phyloP scores from a whole-genome alignment of 2,888 invertebrate genomes.

The Chrysomela aeneicollis region DNA sequence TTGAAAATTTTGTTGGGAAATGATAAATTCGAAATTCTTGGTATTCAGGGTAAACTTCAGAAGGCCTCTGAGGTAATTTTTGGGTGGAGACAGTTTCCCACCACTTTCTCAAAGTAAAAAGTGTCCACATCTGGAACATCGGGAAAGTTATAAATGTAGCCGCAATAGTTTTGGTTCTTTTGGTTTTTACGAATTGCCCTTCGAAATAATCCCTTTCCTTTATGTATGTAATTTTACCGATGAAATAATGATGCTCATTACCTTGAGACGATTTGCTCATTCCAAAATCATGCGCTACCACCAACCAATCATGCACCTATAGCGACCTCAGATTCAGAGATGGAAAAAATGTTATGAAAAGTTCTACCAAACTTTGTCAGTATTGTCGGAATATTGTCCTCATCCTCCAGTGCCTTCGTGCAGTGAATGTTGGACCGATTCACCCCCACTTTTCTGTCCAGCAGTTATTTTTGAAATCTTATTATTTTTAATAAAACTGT shows the following conservation, averaged over 20 bases:
- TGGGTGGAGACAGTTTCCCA: conserved; percentile 7
- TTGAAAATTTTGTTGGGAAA: not conserved
- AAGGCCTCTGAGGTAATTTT: conserved; percentile 6
- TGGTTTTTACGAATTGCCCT: conserved; percentile 9
- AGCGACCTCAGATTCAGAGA: conserved; percentile 15
- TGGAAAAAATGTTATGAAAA: conserved; percentile 7
- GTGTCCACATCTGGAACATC: conserved; percentile 9
- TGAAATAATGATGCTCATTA: not conserved
- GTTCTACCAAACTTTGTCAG: conserved; percentile 17
- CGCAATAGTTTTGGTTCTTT: conserved; percentile 10
- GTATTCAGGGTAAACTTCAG: conserved; percentile 3
- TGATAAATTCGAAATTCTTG: conserved; percentile 3
- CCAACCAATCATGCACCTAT: conserved; percentile 14
- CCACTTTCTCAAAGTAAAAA: conserved; percentile 5
- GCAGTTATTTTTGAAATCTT: too few relatives aligned
- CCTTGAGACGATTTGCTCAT: not conserved
- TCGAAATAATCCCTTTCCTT: conserved; percentile 10
- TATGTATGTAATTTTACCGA: conserved; percentile 10
- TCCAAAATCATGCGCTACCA: conserved; percentile 6
- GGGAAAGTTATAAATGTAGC: conserved; percentile 12
- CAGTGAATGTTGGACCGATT: not conserved
- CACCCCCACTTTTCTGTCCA: too few relatives aligned
- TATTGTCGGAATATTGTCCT: conserved; percentile 4
- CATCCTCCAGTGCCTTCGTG: conserved; percentile 10
- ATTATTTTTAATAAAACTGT: too few relatives aligned